Evolutionary conservation across 2,888 invertebrate genomes (phyloP).

Genomic region (Heliconius ismenius): DNA sequence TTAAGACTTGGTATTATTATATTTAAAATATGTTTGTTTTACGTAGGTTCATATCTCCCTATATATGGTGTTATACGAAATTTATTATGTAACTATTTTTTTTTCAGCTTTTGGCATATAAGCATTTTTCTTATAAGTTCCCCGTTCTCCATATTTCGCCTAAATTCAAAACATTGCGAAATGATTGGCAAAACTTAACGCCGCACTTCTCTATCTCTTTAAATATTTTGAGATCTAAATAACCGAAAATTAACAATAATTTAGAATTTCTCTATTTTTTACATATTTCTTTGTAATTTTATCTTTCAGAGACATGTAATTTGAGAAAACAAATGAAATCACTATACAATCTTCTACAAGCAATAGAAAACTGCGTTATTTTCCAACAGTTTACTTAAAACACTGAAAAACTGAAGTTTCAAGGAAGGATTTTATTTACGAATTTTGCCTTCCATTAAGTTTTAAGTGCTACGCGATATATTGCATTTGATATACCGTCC

Average conservation of each 20-base stretch:
- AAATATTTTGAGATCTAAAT: too few relatives aligned
- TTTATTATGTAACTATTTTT: too few relatives aligned
- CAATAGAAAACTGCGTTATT: slow-evolving; percentile 10
- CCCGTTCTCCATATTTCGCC: neutral
- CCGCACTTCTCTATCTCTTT: too few relatives aligned
- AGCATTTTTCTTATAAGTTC: too few relatives aligned
- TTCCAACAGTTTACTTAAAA: slow-evolving; percentile 25
- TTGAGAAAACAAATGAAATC: neutral
- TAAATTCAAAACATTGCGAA: neutral
- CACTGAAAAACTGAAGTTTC: slow-evolving; percentile 17
- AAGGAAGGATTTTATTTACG: slow-evolving; percentile 36
- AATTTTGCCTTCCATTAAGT: slow-evolving; percentile 48
- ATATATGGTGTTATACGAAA: too few relatives aligned
- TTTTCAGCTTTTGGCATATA: neutral
- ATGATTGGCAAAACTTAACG: neutral
- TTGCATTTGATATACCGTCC: slow-evolving; percentile 55
- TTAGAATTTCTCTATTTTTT: too few relatives aligned
- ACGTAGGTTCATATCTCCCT: too few relatives aligned
- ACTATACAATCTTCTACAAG: slow-evolving; percentile 5
- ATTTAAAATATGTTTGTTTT: too few relatives aligned
- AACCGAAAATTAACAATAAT: too few relatives aligned
- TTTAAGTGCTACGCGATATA: slow-evolving; percentile 54
- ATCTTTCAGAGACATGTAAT: neutral
- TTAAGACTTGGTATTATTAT: too few relatives aligned
- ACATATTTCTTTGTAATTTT: too few relatives aligned